Conservation (phyloP, 92 coral and sea anemone species). For the Zoanthus sansibaricus region DNA sequence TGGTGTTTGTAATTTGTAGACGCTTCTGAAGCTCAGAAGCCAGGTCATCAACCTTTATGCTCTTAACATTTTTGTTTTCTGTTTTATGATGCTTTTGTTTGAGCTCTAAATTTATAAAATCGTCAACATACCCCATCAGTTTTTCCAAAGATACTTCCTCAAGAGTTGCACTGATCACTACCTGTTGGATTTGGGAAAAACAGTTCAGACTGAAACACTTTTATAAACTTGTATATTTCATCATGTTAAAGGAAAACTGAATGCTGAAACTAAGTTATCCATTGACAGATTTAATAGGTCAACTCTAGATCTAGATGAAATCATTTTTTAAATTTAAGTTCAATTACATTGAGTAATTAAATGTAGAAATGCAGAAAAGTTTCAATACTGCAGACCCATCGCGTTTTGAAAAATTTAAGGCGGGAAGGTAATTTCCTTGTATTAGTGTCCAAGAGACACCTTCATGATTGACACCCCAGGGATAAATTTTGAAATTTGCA, state of each 20-base stretch:
- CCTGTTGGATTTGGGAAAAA: constrained; percentile 51
- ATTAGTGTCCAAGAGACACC: no score
- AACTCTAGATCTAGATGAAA: no score
- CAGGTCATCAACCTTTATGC: constrained; percentile 69
- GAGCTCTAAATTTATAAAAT: constrained; percentile 63
- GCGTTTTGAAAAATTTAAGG: no score
- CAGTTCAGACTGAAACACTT: background rate
- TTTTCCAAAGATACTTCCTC: constrained; percentile 92
- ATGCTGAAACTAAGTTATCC: background rate
- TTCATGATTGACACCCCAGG: no score
- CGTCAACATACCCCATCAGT: constrained; percentile 85
- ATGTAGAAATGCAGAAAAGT: no score
- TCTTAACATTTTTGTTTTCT: constrained; percentile 23
- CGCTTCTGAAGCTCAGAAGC: constrained; percentile 67
- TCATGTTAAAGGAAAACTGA: background rate
- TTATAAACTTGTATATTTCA: no score
- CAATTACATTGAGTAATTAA: no score
- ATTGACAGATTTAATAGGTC: no score
- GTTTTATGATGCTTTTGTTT: constrained; percentile 23
- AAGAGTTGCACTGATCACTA: constrained; percentile 79
- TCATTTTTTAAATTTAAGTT: no score
- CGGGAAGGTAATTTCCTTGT: no score
- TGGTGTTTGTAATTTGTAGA: constrained; percentile 69
- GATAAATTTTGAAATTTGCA: no score
- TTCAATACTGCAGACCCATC: no score